A percentile compares a stretch with the other conserved stretches of the same genome.
Evolutionary conservation across 2,113 vertebrate species (phyloP).

Genomic region (Crypturellus undulatus): DNA sequence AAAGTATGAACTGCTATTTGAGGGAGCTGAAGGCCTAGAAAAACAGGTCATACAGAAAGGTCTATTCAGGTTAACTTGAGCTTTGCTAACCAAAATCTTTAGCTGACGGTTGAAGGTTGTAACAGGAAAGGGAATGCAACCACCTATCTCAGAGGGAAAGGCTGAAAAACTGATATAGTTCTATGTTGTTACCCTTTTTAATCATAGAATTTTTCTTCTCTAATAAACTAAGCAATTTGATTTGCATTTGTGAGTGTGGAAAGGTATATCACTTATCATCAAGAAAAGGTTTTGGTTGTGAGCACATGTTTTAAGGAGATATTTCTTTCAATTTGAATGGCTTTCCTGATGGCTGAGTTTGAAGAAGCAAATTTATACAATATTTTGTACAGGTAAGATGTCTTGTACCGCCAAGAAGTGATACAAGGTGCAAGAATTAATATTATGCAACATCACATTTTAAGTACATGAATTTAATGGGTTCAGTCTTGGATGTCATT

Average conservation of each 20-base stretch:
- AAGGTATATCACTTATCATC: neutral
- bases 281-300: neutral
- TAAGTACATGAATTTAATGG: neutral
- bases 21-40: neutral
- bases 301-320: neutral
- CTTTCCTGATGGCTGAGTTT: neutral
- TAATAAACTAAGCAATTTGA: neutral
- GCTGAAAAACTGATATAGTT: neutral
- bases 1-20: neutral
- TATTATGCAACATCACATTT: neutral
- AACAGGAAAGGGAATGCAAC: neutral
- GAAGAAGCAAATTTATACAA: neutral
- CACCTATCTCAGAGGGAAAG: neutral
- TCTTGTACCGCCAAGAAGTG: neutral
- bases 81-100: neutral
- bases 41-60: neutral
- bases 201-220: neutral
- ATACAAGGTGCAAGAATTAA: neutral
- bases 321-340: neutral
- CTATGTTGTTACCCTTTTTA: neutral
- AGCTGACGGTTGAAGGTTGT: neutral
- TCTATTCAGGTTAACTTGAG: neutral
- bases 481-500: neutral
- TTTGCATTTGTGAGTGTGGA: neutral
- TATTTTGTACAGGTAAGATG: neutral